Base-by-base conservation (phyloP, 2,797 vertebrate genomes). In the Peromyscus eremicus region DNA sequence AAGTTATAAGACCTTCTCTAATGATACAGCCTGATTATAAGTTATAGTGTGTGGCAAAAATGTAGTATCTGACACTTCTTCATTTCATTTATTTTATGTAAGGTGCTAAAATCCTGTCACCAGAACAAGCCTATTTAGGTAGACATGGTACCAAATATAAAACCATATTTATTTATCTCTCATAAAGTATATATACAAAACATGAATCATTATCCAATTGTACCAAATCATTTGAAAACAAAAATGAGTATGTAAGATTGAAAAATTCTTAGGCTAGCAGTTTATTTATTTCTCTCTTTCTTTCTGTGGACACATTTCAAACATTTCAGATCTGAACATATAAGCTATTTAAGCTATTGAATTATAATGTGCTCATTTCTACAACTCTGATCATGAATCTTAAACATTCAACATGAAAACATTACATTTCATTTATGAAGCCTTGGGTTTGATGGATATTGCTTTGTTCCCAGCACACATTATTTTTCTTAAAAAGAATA, bases 81-180 rank as follows among this genome's bases (percentile, higher is more conserved):
- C 92, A 89, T 60, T 92, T 94, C 46, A 91, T 40, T 17, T 66
- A 71, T 21, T 71, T 86, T 55, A 52, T 27, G 34, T 9, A 17
- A 52, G 29, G 34, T 86, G 86, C 75, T 89, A 92, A 96, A 94
- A 92, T 52, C 5, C 16, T 89, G 16, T 40, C 86, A 9, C 62
- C 70, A 83, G 86, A 64, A 17, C 92, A 89, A 82, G 5, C 49
- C 95, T 85, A 82, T 97, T 96, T 95, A 97, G 75, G 83, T 75
- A 71, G 55, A 23, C 79, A 29, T 49, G 68, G 66, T 55, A 64
- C 43, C 73, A 87, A 8, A 49, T 93, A 80, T 17, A 91, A 92
- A 92, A 32, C 32, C 89, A 60, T 80, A 68, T 40, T 94, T 46
- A 93, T 87, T 97, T 66, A 60, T 89, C 75, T 87, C 87, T 83